Evolutionary conservation across 2,888 invertebrate genomes (phyloP), one percentile per base, ranked within the genome.

Genomic region (Halocaridina rubra): DNA sequence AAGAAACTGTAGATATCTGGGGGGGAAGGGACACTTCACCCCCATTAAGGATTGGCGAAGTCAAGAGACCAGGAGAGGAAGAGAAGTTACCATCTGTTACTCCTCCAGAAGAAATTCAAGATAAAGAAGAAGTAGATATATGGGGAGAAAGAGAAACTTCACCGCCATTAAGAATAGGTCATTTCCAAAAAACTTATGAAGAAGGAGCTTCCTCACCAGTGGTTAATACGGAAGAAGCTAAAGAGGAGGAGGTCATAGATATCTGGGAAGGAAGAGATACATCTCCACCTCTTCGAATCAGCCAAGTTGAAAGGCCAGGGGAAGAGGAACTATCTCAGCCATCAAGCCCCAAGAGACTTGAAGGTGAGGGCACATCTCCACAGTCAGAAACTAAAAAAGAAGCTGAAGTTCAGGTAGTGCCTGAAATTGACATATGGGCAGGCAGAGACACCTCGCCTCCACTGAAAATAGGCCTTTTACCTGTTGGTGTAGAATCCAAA

Each of bases 251-350:
- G 16, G 75, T 39, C 8, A 19, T 76, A 29, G 81, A 81, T 46
- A 39, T 81, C 24, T 81, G 81, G 81, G 67, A 53, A 19, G 61
- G 33, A 16, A 46, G 46, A 33, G 81, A 81, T 10, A 10, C 81
- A n/a, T 81, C 81, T 27, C 81, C 81, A 0, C 81, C 81, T 10
- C 69, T 81, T 7, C 75, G 69, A 29, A 76, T 32, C 10, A 4
- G 53, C 19, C 53, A 53, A 19, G 53, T 19, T 10, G 3, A 3
- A 13, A 53, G 53, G 19, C 53, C 53, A 10, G 10, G 53, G 16
- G 53, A 7, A 53, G 53, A 53, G 19, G 53, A 53, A 4, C 0
- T 10, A n/a, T 5, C 53, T n/a, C 53, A 16, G 4, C 53, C 53
- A 53, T 16, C 19, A 2, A 53, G n/a, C 0, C 53, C 53, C 2